phyloP scores from a whole-genome alignment of 2,797 vertebrate genomes.

The Pyrrhura leucotis region DNA sequence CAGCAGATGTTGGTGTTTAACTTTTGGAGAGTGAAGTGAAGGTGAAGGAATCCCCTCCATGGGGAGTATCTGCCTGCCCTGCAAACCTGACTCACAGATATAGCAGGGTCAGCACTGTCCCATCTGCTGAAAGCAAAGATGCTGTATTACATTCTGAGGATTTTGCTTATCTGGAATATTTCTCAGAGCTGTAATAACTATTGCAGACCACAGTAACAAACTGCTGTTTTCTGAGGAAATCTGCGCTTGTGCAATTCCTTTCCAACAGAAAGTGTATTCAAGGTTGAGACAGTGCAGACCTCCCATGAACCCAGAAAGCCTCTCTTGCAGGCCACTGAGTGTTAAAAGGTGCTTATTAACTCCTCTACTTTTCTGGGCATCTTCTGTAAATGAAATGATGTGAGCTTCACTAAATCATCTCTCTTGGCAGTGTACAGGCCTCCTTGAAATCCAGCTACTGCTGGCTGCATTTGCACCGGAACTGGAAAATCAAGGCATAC shows the following conservation, averaged over 20 bases:
- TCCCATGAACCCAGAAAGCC: neutral
- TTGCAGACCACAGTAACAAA: constrained; percentile 40
- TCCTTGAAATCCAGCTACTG: constrained; percentile 31
- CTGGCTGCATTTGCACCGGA: neutral
- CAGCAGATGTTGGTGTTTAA: neutral
- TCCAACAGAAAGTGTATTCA: constrained; percentile 59
- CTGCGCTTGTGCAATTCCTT: constrained; percentile 53
- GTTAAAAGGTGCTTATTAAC: constrained; percentile 4
- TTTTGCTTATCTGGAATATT: constrained; percentile 67
- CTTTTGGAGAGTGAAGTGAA: neutral
- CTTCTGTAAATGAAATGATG: neutral
- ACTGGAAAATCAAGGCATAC: constrained; percentile 37
- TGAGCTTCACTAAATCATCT: neutral
- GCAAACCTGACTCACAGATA: neutral
- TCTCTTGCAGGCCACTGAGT: neutral
- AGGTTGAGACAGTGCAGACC: constrained; percentile 46
- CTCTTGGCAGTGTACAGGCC: neutral
- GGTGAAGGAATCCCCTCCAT: neutral
- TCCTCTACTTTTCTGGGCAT: neutral
- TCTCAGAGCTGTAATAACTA: constrained; percentile 45
- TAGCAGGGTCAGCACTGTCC: neutral
- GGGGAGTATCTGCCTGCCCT: neutral
- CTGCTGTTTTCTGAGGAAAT: constrained; percentile 66
- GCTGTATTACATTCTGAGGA: constrained; percentile 24
- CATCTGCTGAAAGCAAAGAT: constrained; percentile 30